Base-by-base conservation (phyloP, 2,797 vertebrate species). In the Arnoldichthys spilopterus region DNA sequence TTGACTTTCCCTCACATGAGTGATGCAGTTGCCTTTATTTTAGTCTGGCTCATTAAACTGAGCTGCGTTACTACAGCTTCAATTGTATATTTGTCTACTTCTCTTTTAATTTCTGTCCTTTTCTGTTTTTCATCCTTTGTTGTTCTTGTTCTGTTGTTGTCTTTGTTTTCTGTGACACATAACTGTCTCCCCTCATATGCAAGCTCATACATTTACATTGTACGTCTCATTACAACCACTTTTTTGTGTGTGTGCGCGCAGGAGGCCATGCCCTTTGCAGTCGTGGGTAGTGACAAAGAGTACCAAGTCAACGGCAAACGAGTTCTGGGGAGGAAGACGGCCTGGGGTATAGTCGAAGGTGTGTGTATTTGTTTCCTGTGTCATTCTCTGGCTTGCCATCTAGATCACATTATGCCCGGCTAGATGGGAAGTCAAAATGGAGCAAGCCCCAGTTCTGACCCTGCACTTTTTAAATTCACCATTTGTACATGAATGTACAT, bases 341-440 rank as follows among this genome's bases (percentile, higher is more conserved):
- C 97, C 0, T 99, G 98, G 97, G 98, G 98, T 79, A 95, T 99
- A 82, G 95, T 99, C 67, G 98, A 99, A 95, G 97, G 98, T 99
- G 89, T 62, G 37, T 45, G 13, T 11, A 12, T 63, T 30, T 59
- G 53, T 37, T 45, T 62, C 40, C 37, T 66, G 34, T 43, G n/a
- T 40, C 12, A 34, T 43, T 53, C 45, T 66, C 51, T 47, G 37
- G 12, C 32, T 30, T 72, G 15, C 9, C 24, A 64, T 15, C 37
- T 56, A 72, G n/a, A 66, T 73, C 51, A 59, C 20, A 16, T 69
- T 26, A 67, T 16, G 30, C 47, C 13, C 6, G 7, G 51, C 9
- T 56, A 32, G 7, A 72, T 18, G 28, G 11, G 63, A 32, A 34
- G 18, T 70, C 47, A 53, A 11, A 70, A 13, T 6, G 7, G 49